Conservation (phyloP, 2,113 vertebrate genomes). For the Cynopterus brachyotis region DNA sequence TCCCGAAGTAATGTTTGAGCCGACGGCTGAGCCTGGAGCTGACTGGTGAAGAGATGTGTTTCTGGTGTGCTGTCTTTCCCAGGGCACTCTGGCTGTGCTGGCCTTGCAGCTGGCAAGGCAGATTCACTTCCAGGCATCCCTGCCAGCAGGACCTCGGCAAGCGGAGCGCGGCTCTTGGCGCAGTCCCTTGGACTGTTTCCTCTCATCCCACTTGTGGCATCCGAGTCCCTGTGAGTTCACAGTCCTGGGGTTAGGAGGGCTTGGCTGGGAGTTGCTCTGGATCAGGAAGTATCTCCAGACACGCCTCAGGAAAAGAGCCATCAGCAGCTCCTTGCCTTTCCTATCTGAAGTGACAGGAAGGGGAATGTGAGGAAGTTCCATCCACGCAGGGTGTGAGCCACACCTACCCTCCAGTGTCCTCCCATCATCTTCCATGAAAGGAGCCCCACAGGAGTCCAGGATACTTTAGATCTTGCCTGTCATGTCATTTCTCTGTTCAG, state of each 20-base stretch:
- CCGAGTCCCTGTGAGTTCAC: slow-evolving; percentile 63
- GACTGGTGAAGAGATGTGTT: background rate
- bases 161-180: slow-evolving; percentile 42
- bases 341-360: slow-evolving; percentile 69
- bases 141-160: slow-evolving; percentile 40
- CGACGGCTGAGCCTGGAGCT: background rate
- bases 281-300: slow-evolving; percentile 67
- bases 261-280: slow-evolving; percentile 44
- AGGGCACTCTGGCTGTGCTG: slow-evolving; percentile 75
- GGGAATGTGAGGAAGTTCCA: background rate
- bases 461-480: background rate
- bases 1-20: background rate
- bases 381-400: slow-evolving; percentile 27
- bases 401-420: background rate
- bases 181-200: slow-evolving; percentile 52
- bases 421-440: background rate
- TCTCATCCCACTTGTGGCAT: slow-evolving; percentile 55
- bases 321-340: slow-evolving; percentile 66
- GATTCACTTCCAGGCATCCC: slow-evolving; percentile 65
- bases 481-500: background rate
- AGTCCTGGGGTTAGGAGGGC: background rate
- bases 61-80: slow-evolving; percentile 4
- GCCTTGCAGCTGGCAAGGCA: slow-evolving; percentile 74
- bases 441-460: background rate
- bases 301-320: slow-evolving; percentile 74